Evolutionary conservation across 2,888 invertebrate genomes (phyloP).

Genomic region (Elgonia sp.): DNA sequence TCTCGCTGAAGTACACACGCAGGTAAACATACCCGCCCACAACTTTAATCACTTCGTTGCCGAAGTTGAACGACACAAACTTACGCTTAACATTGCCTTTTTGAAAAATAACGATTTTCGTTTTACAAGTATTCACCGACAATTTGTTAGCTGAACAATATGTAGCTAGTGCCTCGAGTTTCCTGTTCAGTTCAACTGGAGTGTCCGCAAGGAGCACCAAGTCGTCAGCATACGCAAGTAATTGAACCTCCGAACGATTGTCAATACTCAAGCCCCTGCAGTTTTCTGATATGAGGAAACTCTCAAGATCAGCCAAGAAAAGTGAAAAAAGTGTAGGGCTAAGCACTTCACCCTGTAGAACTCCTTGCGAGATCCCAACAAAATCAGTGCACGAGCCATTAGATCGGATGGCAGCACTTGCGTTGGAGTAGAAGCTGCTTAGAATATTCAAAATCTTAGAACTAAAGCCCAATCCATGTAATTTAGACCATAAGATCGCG

Average conservation of each 20-base stretch:
- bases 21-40: neutral
- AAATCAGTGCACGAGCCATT: neutral
- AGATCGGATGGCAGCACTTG: neutral
- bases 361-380: too few relatives aligned
- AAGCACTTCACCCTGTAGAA: too few relatives aligned
- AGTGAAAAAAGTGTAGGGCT: neutral
- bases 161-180: too few relatives aligned
- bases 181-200: too few relatives aligned
- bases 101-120: conserved; percentile 3
- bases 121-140: too few relatives aligned
- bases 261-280: neutral
- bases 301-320: too few relatives aligned
- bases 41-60: neutral
- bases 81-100: neutral
- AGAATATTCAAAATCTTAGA: neutral
- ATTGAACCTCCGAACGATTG: neutral
- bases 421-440: neutral
- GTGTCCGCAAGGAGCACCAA: too few relatives aligned
- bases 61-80: neutral
- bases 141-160: too few relatives aligned
- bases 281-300: too few relatives aligned
- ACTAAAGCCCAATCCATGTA: neutral
- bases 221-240: neutral
- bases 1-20: neutral
- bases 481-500: neutral